Percentiles rank a stretch among this genome's conserved stretches.
These are phyloP conservation scores for Gymnodraco acuticeps DNA, from an alignment of 2,797 vertebrate genomes.

Conservation along the genomic window DNA sequence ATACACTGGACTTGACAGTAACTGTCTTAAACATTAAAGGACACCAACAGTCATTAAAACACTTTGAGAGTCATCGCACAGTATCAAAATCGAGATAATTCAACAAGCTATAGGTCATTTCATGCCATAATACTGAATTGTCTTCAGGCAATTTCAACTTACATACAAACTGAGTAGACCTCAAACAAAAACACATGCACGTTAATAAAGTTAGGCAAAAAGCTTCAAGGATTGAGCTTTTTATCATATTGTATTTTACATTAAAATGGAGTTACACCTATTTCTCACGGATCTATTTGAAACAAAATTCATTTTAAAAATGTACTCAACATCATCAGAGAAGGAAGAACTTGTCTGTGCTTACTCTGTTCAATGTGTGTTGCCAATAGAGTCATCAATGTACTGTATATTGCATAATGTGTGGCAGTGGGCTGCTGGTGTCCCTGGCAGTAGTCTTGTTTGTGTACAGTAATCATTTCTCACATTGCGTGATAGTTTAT, in stretches of 20 bases:
- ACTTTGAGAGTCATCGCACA: no score
- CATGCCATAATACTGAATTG: no score
- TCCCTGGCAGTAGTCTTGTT: slow-evolving; percentile 19
- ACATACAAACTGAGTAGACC: no score
- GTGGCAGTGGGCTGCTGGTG: not conserved
- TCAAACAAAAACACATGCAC: no score
- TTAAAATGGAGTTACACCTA: not conserved
- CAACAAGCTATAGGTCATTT: no score
- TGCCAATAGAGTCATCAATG: slow-evolving; percentile 21
- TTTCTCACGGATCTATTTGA: not conserved
- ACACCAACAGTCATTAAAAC: no score
- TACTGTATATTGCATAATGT: slow-evolving; percentile 6
- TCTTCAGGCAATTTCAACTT: no score
- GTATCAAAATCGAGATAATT: no score
- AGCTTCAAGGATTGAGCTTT: not conserved
- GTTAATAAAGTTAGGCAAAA: no score
- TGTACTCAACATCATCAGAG: not conserved
- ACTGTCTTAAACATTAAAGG: no score
- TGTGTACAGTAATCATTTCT: slow-evolving; percentile 29
- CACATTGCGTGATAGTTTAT: slow-evolving; percentile 21
- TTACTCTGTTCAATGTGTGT: slow-evolving; percentile 21
- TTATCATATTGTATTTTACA: not conserved
- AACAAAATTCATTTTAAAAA: not conserved
- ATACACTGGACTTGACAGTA: no score
- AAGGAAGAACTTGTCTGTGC: slow-evolving; percentile 20